Conservation (phyloP, 2,797 vertebrate genomes). For the Pipistrellus pipistrellus region DNA sequence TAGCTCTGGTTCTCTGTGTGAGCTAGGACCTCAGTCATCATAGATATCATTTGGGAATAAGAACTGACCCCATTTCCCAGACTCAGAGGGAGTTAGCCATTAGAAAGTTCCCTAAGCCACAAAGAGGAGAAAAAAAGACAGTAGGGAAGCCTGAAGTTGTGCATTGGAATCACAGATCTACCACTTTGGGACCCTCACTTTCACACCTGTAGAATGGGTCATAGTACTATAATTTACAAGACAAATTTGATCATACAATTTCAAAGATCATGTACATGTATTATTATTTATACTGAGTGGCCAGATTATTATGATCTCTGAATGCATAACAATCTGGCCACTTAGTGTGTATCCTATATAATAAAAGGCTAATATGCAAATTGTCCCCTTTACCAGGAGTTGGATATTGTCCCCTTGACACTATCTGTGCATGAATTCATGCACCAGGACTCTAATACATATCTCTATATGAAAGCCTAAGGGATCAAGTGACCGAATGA, state of each 20-base stretch:
- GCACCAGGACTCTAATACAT: no score
- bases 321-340: no score
- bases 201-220: not conserved
- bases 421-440: no score
- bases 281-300: not conserved
- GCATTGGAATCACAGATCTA: not conserved
- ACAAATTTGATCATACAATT: not conserved
- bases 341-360: no score
- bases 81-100: not conserved
- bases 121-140: not conserved
- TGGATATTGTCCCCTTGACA: no score
- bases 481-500: no score
- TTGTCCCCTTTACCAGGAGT: no score
- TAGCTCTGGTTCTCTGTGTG: not conserved
- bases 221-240: not conserved
- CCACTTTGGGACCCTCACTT: not conserved
- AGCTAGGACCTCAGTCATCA: not conserved
- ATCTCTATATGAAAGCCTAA: no score
- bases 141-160: not conserved
- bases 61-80: not conserved
- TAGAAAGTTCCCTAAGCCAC: not conserved
- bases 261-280: not conserved
- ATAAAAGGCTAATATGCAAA: no score
- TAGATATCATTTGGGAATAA: not conserved
- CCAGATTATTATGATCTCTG: no score